Base-by-base conservation (phyloP, 2,888 invertebrate genomes). In the Eulithis testata region DNA sequence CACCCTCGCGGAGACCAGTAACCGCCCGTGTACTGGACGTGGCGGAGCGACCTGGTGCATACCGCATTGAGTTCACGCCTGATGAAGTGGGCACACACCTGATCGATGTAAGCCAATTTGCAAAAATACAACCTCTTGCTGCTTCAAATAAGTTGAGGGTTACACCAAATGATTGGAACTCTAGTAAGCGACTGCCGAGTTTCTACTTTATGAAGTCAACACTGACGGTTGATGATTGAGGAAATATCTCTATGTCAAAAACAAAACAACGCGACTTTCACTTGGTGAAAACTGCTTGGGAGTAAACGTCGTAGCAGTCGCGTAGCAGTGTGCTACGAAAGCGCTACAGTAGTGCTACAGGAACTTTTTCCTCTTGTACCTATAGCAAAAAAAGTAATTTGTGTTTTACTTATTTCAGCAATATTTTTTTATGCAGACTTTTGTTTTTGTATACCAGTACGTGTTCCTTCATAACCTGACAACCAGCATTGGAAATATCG, bases 11-110 rank as follows among this genome's bases (percentile, higher is more conserved):
- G 81, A 95, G 96, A 68, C 96, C 96, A 70, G 95, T 98, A 74
- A 95, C 96, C 57, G 96, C 97, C 66, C 95, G 97, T 75, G 96
- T 98, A 69, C 93, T 97, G 78, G 97, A 98, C 81, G 96, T 97
- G 81, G 95, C 95, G 78, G 96, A 95, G 81, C 95, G 96, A 37
- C 94, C 95, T 68, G 97, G 97, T 73, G 96, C 97, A 72, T 98
- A 97, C 91, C 96, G 97, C 76, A 96, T 98, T 76, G 97, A 99
- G 89, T 99, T 99, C 90, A 96, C 97, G 50, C 98, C 98, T 7
- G 96, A 95, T 57, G 98, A 98, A 94, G 98, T 99, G 76, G 99
- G 99, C 78, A 98, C 98, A 71, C 98, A 99, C 90, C 94, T 98
- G 69, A 96, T 99, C 78, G 98, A 98, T 91, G 97, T 98, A 81